Evolutionary conservation across 2,888 invertebrate species (phyloP).

Genomic region (Euphydryas editha): DNA sequence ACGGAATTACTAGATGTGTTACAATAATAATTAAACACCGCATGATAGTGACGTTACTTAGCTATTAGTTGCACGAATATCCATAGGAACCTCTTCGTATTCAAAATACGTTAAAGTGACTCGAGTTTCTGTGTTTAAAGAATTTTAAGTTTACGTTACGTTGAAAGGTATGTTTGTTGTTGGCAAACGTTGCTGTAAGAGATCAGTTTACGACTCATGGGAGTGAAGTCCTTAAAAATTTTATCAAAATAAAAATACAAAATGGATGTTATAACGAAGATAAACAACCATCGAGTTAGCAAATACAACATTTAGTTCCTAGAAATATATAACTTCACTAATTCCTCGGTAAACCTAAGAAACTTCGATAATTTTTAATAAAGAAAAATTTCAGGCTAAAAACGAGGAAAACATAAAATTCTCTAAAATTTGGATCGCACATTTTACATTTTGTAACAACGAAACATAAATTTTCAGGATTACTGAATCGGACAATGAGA

Average conservation of each 20-base stretch:
- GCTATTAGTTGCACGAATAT: neutral
- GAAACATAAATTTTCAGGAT: neutral
- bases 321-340: neutral
- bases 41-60: conserved; percentile 1
- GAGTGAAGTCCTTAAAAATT: neutral
- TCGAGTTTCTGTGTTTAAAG: too few species aligned
- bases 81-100: too few species aligned
- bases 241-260: neutral
- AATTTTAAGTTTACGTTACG: too few species aligned
- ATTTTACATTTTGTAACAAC: neutral
- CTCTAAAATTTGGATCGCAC: neutral
- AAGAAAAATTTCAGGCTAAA: conserved; percentile 2
- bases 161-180: too few species aligned
- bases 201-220: too few species aligned
- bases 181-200: too few species aligned
- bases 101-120: too few species aligned
- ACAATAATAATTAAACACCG: conserved; percentile 7
- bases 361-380: neutral
- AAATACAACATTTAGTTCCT: neutral
- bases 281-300: neutral
- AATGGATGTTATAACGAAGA: neutral
- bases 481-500: neutral
- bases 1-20: conserved; percentile 5
- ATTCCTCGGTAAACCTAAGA: neutral
- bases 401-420: neutral